Conservation (phyloP, 2,113 vertebrate species). For the Mungos mungo region DNA sequence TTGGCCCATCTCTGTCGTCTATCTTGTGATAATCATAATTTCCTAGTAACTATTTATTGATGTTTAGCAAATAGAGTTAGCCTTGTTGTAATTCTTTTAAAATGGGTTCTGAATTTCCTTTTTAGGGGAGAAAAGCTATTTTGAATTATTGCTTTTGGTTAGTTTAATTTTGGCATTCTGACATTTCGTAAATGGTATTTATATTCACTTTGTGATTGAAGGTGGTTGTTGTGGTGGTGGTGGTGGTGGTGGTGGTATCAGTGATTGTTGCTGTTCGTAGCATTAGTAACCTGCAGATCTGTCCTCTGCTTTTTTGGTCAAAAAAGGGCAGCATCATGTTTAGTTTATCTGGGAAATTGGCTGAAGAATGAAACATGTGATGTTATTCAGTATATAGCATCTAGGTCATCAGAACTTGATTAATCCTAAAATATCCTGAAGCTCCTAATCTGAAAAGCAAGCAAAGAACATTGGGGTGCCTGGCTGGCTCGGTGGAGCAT, state of each 20-base stretch:
- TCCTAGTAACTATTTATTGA: not conserved
- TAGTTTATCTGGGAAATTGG: not conserved
- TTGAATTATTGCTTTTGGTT: slow-evolving; percentile 44
- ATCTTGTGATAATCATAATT: slow-evolving; percentile 1
- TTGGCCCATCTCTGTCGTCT: not conserved
- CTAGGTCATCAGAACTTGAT: slow-evolving; percentile 21
- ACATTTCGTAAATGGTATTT: slow-evolving; percentile 1
- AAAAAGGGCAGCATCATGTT: not conserved
- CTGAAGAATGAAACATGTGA: slow-evolving; percentile 31
- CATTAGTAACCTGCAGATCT: not conserved
- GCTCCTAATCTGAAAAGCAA: not conserved
- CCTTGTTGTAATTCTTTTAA: not conserved
- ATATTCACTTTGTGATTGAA: not conserved
- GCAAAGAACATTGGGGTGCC: not conserved
- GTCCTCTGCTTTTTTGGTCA: not conserved
- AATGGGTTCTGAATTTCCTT: slow-evolving; percentile 18
- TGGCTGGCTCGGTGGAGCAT: too few species aligned
- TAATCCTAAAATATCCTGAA: not conserved
- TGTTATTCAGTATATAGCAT: slow-evolving; percentile 10
- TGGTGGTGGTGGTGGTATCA: not conserved
- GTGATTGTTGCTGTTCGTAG: not conserved
- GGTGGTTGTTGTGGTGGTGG: not conserved
- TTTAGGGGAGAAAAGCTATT: slow-evolving; percentile 9
- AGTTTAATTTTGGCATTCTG: slow-evolving; percentile 42
- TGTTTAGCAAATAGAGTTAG: not conserved